Conservation (phyloP, 2,888 invertebrate species). For the Dolomedes plantarius region DNA sequence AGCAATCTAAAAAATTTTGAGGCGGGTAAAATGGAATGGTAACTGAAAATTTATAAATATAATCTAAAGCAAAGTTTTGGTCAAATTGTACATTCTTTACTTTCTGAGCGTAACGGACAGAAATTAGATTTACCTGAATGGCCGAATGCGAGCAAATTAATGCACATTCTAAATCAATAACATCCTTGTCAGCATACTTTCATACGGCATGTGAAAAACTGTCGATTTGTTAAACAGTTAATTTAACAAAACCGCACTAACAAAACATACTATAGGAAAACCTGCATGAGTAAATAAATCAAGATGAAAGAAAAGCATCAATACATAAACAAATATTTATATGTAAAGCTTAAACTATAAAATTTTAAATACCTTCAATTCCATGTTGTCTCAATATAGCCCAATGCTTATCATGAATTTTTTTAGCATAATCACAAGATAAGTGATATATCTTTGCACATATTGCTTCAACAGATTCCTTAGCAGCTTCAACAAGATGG, state of each 20-base stretch:
- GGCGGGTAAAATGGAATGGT: no score
- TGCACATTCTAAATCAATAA: not conserved
- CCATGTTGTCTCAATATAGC: constrained; percentile 91
- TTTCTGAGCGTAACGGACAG: not conserved
- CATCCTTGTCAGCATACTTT: not conserved
- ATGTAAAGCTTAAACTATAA: not conserved
- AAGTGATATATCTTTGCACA: constrained; percentile 94
- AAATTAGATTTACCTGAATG: not conserved
- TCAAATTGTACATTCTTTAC: not conserved
- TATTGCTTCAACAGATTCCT: constrained; percentile 94
- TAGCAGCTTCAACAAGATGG: constrained; percentile 94
- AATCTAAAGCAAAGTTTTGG: no score
- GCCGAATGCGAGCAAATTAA: not conserved
- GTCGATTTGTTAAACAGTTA: not conserved
- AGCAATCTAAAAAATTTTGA: no score
- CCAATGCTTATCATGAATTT: constrained; percentile 91
- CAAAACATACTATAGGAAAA: constrained; percentile 1
- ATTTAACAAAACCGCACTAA: constrained; percentile 6
- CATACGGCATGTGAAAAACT: not conserved
- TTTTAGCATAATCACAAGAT: constrained; percentile 93
- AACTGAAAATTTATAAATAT: no score
- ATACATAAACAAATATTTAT: not conserved
- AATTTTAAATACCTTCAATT: constrained; percentile 79
- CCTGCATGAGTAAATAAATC: not conserved
- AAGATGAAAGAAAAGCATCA: not conserved